Evolutionary conservation across 2,797 vertebrate genomes (phyloP).

Genomic region (Pseudomugil gertrudae): DNA sequence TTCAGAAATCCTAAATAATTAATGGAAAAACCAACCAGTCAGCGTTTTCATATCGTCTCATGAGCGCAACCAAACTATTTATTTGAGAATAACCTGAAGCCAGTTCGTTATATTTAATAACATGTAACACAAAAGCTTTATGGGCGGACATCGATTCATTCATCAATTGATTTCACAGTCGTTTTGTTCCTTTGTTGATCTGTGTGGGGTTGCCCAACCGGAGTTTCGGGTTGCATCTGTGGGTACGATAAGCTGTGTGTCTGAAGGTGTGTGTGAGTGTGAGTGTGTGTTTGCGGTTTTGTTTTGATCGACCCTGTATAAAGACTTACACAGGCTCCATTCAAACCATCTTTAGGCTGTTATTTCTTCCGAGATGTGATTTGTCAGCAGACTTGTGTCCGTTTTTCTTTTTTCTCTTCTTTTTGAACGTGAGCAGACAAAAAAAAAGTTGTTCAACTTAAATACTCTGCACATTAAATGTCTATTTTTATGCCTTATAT

Average conservation of each 20-base stretch:
- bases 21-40: conserved; percentile 18
- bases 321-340: conserved; percentile 49
- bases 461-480: background rate
- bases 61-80: conserved; percentile 52
- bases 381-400: conserved; percentile 5
- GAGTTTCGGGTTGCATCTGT: conserved; percentile 76
- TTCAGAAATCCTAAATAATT: conserved; percentile 24
- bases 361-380: conserved; percentile 28
- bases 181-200: conserved; percentile 79
- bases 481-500: background rate
- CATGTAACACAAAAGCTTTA: conserved; percentile 63
- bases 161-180: conserved; percentile 81
- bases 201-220: conserved; percentile 74
- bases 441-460: background rate
- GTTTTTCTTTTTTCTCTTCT: background rate
- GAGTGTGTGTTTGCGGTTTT: conserved; percentile 64
- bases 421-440: background rate
- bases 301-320: conserved; percentile 65
- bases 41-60: conserved; percentile 31
- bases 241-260: conserved; percentile 51
- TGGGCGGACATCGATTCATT: conserved; percentile 68
- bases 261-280: conserved; percentile 37
- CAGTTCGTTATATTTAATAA: conserved; percentile 72
- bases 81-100: conserved; percentile 46
- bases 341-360: conserved; percentile 55